Evolutionary conservation across 2,888 invertebrate species (phyloP).

Genomic region (Heliconius aoede): DNA sequence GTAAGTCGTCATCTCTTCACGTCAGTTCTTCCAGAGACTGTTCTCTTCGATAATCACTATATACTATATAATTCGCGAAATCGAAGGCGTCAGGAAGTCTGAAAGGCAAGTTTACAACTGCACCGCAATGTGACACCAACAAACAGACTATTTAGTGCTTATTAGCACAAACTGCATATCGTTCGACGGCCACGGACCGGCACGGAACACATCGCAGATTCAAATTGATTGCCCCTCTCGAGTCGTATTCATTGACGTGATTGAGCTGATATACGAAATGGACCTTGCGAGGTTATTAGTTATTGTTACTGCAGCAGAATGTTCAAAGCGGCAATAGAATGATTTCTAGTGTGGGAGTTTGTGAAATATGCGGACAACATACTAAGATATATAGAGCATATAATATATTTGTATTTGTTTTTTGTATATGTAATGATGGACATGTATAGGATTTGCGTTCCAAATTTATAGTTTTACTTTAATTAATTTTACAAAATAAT

Average conservation of each 20-base stretch:
- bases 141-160: conserved; percentile 78
- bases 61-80: conserved; percentile 41
- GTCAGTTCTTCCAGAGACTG: conserved; percentile 38
- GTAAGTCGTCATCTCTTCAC: conserved; percentile 60
- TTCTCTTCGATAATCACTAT: conserved; percentile 39
- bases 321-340: conserved; percentile 36
- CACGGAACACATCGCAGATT: conserved; percentile 54
- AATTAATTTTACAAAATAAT: no score
- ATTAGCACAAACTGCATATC: conserved; percentile 81
- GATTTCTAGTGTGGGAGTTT: conserved; percentile 7
- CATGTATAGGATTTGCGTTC: not conserved
- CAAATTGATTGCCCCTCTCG: conserved; percentile 71
- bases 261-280: conserved; percentile 74
- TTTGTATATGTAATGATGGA: no score
- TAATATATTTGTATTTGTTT: no score
- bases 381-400: not conserved
- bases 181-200: conserved; percentile 53
- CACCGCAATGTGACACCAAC: conserved; percentile 66
- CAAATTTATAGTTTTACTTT: no score
- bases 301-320: conserved; percentile 56
- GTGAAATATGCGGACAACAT: not conserved
- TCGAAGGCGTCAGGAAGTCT: conserved; percentile 45
- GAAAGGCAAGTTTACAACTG: conserved; percentile 62
- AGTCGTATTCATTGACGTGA: conserved; percentile 73
- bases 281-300: conserved; percentile 67